Percentiles rank a stretch among this genome's conserved stretches.
These are phyloP conservation scores for Parnassius mnemosyne DNA, from an alignment of 2,888 invertebrate species.

Conservation along the genomic window DNA sequence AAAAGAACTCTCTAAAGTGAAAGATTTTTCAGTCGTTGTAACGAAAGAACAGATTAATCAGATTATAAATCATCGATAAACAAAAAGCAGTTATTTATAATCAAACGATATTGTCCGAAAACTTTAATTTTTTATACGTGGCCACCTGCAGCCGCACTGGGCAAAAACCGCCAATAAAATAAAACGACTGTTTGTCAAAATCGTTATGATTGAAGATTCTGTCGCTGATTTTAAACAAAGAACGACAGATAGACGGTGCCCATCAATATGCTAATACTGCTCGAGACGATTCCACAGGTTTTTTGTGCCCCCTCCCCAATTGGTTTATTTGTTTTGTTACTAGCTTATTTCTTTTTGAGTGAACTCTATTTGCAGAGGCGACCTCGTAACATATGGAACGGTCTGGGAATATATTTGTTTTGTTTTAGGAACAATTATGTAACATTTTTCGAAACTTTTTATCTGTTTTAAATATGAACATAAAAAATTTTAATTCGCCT, in stretches of 20 bases:
- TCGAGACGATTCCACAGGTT: constrained; percentile 53
- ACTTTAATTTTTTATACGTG: constrained; percentile 41
- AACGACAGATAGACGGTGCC: constrained; percentile 64
- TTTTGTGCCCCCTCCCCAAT: constrained; percentile 68
- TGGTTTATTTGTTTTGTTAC: constrained; percentile 78
- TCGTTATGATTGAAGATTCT: constrained; percentile 75
- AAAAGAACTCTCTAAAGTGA: too few species aligned
- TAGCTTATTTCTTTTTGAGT: constrained; percentile 64
- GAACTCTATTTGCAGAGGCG: constrained; percentile 66
- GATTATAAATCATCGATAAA: constrained; percentile 32
- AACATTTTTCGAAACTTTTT: constrained; percentile 18
- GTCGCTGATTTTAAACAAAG: constrained; percentile 80
- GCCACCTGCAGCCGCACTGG: constrained; percentile 60
- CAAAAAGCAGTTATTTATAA: constrained; percentile 27
- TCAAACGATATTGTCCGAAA: constrained; percentile 23
- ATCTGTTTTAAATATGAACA: neutral
- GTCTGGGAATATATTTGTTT: constrained; percentile 34
- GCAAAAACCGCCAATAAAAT: constrained; percentile 65
- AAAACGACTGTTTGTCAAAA: constrained; percentile 60
- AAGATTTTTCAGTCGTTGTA: constrained; percentile 1
- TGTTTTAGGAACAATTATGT: constrained; percentile 32
- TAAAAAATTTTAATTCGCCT: neutral
- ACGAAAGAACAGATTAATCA: constrained; percentile 16
- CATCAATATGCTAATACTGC: constrained; percentile 78
- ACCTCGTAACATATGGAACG: constrained; percentile 54